Base-by-base conservation (phyloP, 2,797 vertebrate species). In the Caiman crocodilus region DNA sequence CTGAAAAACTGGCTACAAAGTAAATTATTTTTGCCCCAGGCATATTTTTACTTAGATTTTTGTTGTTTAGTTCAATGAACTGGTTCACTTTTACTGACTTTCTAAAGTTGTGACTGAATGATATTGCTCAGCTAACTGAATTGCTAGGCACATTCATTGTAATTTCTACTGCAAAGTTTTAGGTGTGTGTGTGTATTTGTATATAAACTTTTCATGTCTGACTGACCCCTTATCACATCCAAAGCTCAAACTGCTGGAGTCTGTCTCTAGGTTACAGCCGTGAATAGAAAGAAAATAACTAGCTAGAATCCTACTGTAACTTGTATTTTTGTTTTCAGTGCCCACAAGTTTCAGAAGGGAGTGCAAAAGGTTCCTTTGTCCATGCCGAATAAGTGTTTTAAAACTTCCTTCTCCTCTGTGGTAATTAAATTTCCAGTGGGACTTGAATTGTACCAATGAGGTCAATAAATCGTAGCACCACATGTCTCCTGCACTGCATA, bases 321-420 rank as follows among this genome's bases (percentile, higher is more conserved):
- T 6, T 60, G 55, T 95, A 85, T 76, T 92, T 96, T 94, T 95
- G 88, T 89, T 94, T 96, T 95, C 81, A 79, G 83, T 30, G 77
- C 83, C 89, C 79, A 79, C 83, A 92, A 78, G 79, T 73, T 56
- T 65, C 93, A 81, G 93, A 94, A 81, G 5, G 4, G 77, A 96
- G 83, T 78, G 92, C 85, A 94, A 94, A 94, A 96, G 79, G 30
- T 55, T 35, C 86, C 26, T 79, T 96, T 92, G 65, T 57, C 23
- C 63, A 79, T 81, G 32, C 23, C 88, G 75, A 96, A 92, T 23
- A 95, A 76, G 64, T 61, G 90, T 77, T 88, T 96, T 94, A 58
- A 93, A 91, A 67, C 63, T 95, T 92, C 90, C 80, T 89, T 86
- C 87, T 96, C 89, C 86, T 90, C 82, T 95, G 82, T 79, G 35